Evolutionary conservation across 1,140 invertebrate genomes (phyloP).

Genomic region (Protaetia brevitarsis): DNA sequence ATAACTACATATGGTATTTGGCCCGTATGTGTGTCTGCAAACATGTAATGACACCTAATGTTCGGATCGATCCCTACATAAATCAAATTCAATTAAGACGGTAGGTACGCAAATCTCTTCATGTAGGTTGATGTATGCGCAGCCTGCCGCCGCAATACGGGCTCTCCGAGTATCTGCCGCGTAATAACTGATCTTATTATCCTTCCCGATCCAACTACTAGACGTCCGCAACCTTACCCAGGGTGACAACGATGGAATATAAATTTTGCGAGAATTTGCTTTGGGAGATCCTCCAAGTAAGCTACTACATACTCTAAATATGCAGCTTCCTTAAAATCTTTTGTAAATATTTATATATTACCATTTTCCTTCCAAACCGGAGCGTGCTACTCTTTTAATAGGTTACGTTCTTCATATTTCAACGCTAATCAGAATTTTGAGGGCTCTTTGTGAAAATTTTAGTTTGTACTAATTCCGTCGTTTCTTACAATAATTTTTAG

Average conservation of each 20-base stretch:
- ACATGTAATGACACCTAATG: constrained; percentile 1
- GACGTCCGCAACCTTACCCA: not conserved
- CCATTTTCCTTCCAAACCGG: too few relatives aligned
- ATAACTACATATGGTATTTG: not conserved
- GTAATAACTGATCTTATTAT: not conserved
- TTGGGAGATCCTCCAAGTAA: too few relatives aligned
- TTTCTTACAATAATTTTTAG: too few relatives aligned
- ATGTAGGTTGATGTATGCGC: not conserved
- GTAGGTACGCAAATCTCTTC: constrained; percentile 8
- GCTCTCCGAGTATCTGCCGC: not conserved
- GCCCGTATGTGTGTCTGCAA: not conserved
- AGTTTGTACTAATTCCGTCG: too few relatives aligned
- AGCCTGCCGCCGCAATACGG: not conserved
- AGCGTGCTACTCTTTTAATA: too few relatives aligned
- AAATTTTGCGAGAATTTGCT: too few relatives aligned
- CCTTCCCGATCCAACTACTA: not conserved
- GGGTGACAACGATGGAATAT: not conserved
- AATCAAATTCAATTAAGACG: constrained; percentile 11
- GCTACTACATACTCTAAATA: too few relatives aligned
- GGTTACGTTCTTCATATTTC: too few relatives aligned
- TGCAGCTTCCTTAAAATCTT: too few relatives aligned
- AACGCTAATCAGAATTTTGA: too few relatives aligned
- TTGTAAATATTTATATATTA: too few relatives aligned
- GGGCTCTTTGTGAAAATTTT: too few relatives aligned
- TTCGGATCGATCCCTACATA: not conserved